These are phyloP conservation scores for Holcopasites calliopsidis DNA, from an alignment of 1,140 invertebrate species.

Conservation along the genomic window DNA sequence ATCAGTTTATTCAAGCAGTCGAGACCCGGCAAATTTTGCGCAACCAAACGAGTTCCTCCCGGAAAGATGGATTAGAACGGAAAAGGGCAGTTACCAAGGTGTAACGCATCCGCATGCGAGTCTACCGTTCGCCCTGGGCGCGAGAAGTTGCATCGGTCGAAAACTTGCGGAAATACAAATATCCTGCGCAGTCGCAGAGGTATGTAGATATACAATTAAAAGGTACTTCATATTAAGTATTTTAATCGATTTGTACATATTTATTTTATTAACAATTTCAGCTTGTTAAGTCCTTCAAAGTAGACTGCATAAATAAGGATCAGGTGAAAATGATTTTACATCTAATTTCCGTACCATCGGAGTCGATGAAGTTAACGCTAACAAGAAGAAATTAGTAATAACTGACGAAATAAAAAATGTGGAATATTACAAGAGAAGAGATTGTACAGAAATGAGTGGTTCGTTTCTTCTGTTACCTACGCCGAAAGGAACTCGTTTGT, in stretches of 20 bases:
- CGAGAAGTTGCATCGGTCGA: slow-evolving; percentile 89
- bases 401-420: not conserved
- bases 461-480: no score
- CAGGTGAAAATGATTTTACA: slow-evolving; percentile 80
- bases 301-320: slow-evolving; percentile 79
- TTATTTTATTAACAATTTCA: slow-evolving; percentile 59
- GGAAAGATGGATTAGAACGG: slow-evolving; percentile 86
- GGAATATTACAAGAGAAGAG: no score
- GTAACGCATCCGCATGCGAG: slow-evolving; percentile 84
- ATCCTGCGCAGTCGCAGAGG: slow-evolving; percentile 83
- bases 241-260: slow-evolving; percentile 4
- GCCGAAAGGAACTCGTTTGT: no score
- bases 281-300: slow-evolving; percentile 78
- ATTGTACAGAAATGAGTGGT: no score
- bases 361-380: slow-evolving; percentile 75
- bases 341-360: slow-evolving; percentile 81
- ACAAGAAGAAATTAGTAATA: slow-evolving; percentile 36
- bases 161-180: slow-evolving; percentile 89
- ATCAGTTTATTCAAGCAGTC: slow-evolving; percentile 90
- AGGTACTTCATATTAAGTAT: not conserved
- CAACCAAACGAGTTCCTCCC: slow-evolving; percentile 86
- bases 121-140: slow-evolving; percentile 90
- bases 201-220: slow-evolving; percentile 61
- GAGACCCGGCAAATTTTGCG: slow-evolving; percentile 85
- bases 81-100: slow-evolving; percentile 75